These are phyloP conservation scores for Rhabdophis nuchalis DNA, from an alignment of 2,797 vertebrate genomes.

Conservation along the genomic window DNA sequence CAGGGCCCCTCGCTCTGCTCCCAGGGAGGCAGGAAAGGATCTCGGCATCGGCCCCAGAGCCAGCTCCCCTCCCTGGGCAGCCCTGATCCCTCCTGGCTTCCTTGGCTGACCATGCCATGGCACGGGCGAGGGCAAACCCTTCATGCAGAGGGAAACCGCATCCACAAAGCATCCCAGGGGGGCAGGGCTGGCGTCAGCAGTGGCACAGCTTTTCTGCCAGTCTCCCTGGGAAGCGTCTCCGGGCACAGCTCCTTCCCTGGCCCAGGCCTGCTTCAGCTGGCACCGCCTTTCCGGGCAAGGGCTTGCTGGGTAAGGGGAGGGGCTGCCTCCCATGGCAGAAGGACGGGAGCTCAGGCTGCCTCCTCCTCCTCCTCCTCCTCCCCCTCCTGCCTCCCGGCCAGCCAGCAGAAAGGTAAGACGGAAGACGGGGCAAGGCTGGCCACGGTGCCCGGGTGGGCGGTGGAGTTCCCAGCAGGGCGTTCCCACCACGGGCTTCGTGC, in stretches of 20 bases:
- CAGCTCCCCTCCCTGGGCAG: too few species aligned
- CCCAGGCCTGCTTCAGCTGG: neutral
- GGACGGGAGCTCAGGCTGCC: neutral
- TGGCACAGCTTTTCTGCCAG: neutral
- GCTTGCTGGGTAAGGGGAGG: neutral
- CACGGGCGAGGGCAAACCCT: neutral
- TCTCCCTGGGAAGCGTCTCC: neutral
- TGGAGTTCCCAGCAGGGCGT: neutral
- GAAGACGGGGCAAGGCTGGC: neutral
- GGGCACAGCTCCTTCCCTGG: neutral
- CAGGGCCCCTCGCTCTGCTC: neutral
- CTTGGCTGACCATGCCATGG: neutral
- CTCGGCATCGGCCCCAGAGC: too few species aligned
- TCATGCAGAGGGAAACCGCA: neutral
- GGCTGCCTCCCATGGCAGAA: neutral
- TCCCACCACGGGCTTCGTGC: neutral
- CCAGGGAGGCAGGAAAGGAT: neutral
- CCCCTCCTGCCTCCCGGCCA: neutral
- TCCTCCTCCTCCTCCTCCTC: neutral
- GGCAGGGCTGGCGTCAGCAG: neutral
- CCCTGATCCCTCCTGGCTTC: too few species aligned
- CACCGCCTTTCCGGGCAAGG: neutral
- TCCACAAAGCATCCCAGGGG: neutral
- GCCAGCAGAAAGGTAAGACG: neutral
- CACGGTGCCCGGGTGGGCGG: neutral